Percentiles rank a stretch among this genome's conserved stretches.
phyloP scores from a whole-genome alignment of 2,797 vertebrate genomes.

The Enteromius radiatus region DNA sequence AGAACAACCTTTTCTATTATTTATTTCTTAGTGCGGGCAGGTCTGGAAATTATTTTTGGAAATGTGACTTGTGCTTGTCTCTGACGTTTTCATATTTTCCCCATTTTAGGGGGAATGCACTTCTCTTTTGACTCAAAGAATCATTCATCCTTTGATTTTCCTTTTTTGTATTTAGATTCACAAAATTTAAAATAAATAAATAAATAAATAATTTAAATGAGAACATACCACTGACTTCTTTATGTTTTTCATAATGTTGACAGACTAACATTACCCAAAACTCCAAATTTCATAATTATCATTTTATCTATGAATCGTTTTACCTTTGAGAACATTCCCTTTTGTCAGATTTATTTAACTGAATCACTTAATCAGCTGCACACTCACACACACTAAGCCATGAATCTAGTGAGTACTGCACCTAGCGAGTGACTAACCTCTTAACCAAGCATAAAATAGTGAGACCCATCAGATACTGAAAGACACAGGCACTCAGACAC shows the following conservation, averaged over 20 bases:
- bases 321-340: background rate
- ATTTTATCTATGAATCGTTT: background rate
- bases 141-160: background rate
- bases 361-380: background rate
- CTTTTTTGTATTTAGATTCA: background rate
- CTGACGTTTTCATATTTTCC: background rate
- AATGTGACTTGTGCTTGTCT: background rate
- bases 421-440: conserved; percentile 31
- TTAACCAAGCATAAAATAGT: background rate
- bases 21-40: background rate
- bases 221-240: background rate
- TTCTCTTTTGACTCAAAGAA: background rate
- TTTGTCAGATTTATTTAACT: background rate
- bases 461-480: background rate
- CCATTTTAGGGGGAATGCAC: background rate
- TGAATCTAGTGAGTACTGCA: conserved; percentile 37
- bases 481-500: conserved; percentile 14
- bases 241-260: background rate
- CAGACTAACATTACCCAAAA: background rate
- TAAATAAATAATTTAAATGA: background rate
- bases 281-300: background rate
- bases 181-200: background rate
- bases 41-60: background rate
- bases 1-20: background rate
- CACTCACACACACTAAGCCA: conserved; percentile 23